Evolutionary conservation across 2,797 vertebrate genomes (phyloP).

Genomic region (Darevskia nairensis): DNA sequence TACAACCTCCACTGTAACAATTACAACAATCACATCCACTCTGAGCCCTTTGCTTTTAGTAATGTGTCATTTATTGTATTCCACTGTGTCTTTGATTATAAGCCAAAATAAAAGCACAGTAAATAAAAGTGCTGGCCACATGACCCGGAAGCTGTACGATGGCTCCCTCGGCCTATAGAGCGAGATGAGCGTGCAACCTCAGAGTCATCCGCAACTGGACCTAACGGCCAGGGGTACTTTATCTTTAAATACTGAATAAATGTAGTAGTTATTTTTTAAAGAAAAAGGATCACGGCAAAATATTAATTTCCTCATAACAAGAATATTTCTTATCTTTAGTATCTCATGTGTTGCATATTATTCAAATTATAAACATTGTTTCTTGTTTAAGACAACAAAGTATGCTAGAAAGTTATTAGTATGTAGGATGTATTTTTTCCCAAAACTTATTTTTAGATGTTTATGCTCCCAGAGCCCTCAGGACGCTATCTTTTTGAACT

Average conservation of each 20-base stretch:
- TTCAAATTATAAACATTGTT: background rate
- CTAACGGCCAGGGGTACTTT: no score
- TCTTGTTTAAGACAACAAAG: background rate
- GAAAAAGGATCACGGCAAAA: background rate
- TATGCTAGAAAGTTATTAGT: background rate
- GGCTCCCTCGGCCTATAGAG: no score
- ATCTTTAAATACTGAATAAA: background rate
- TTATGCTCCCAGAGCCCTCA: background rate
- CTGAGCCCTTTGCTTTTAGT: background rate
- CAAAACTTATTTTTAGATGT: conserved; percentile 10
- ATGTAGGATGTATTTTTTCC: background rate
- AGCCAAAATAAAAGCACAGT: background rate
- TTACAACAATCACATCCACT: background rate
- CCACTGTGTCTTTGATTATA: background rate
- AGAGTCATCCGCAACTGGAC: no score
- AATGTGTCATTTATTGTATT: background rate
- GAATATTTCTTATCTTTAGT: background rate
- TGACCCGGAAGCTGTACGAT: no score
- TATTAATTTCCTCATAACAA: conserved; percentile 1
- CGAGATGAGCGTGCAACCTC: no score
- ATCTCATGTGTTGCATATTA: background rate
- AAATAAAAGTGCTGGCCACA: background rate
- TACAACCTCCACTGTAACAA: background rate
- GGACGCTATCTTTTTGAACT: background rate
- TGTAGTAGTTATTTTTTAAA: background rate